Evolutionary conservation across 2,888 invertebrate species (phyloP), one percentile per base, ranked within the genome.

Genomic region (Acleris emargana): DNA sequence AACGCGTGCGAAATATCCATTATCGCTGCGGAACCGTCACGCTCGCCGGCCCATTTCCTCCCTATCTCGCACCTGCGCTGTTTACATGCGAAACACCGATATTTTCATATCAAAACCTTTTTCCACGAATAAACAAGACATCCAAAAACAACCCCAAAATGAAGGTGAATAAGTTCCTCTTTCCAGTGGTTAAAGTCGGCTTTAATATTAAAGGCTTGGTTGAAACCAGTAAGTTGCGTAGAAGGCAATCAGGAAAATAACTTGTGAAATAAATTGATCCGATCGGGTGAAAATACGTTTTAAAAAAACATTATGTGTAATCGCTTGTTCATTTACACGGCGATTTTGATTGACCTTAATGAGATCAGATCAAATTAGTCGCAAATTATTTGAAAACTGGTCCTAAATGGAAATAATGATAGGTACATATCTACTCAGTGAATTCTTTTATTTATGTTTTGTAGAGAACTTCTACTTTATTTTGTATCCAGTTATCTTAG

Each of bases 101-200:
- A 84, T 84, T 85, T 81, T 81, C 78, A 81, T 81, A 78, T 79
- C 76, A 77, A 79, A 78, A 73, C 72, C 69, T 76, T 73, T 75
- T 73, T 71, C 70, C 68, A 42, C 66, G 5, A 58, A 51, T 28
- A 11, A 17, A 20, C 11, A 9, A 28, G 17, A 0, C 50, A 63
- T 57, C 17, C 18, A 20, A 62, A n/a, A 68, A 57, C 50, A 20
- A 64, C 68, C 69, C 69, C 69, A 71, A 73, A 38, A 11, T 17
- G 6, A 13, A 11, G 25, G 11, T 9, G 0, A 2, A 25, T 16
- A 43, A 52, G 20, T 51, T 11, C 32, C 0, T 20, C 32, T 64
- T 64, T 55, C 20, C 28, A 55, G 7, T 22, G 50, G 13, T 20
- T n/a, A n/a, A 0, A 6, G 16, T 22, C 5, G 43, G 20, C 28